A percentile compares a stretch with the other conserved stretches of the same genome.
These are phyloP conservation scores for Ferdinandea cuprea DNA, from an alignment of 2,888 invertebrate genomes.

Conservation along the genomic window DNA sequence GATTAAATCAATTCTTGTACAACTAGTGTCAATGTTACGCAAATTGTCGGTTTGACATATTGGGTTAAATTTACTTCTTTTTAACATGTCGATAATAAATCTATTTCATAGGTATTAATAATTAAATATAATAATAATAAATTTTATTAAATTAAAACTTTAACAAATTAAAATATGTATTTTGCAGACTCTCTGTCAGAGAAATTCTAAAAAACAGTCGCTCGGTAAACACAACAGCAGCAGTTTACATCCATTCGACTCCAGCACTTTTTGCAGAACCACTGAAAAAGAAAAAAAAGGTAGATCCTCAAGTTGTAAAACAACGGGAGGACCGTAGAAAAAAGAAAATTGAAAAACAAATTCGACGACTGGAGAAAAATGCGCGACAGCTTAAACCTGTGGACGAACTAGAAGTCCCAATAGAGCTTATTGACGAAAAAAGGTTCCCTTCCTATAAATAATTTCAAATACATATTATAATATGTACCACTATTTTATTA, in stretches of 20 bases:
- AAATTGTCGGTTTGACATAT: constrained; percentile 23
- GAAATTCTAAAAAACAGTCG: constrained; percentile 27
- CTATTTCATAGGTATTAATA: constrained; percentile 37
- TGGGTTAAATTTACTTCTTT: not conserved
- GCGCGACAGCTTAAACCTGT: constrained; percentile 94
- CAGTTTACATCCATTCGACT: constrained; percentile 78
- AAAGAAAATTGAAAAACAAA: constrained; percentile 93
- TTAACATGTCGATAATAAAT: constrained; percentile 33
- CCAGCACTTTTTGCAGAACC: constrained; percentile 88
- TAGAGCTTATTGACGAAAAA: constrained; percentile 86
- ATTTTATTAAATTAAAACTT: not conserved
- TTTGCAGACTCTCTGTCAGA: constrained; percentile 27
- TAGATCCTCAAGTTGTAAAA: constrained; percentile 92
- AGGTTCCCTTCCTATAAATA: constrained; percentile 79
- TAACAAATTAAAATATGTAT: not conserved
- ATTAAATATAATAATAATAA: not conserved
- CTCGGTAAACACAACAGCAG: constrained; percentile 45
- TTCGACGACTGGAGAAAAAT: constrained; percentile 91
- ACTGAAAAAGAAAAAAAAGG: constrained; percentile 93
- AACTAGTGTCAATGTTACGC: constrained; percentile 25
- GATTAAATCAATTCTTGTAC: not conserved
- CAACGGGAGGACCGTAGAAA: constrained; percentile 92
- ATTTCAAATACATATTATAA: not conserved
- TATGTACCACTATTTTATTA: not conserved
- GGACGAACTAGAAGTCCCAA: constrained; percentile 91